phyloP scores from a whole-genome alignment of 2,113 vertebrate species.

The Solenodon paradoxus region DNA sequence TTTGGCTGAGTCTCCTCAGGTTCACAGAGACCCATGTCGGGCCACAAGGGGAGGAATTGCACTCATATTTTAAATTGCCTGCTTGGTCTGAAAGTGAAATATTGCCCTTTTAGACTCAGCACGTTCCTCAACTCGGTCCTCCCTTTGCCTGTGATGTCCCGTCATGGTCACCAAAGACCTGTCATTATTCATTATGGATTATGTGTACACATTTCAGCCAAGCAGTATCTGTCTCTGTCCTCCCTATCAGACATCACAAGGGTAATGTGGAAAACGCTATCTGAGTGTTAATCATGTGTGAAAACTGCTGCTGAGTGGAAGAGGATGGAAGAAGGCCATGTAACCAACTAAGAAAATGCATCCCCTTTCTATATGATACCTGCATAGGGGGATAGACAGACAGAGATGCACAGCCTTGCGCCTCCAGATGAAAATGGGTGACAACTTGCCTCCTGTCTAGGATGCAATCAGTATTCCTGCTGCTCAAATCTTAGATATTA shows the following conservation, averaged over 20 bases:
- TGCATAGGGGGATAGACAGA: not conserved
- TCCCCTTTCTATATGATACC: not conserved
- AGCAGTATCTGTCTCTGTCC: constrained; percentile 65
- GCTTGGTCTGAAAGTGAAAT: not conserved
- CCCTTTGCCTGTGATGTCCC: not conserved
- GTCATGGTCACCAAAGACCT: not conserved
- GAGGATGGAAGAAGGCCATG: not conserved
- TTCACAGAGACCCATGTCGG: not conserved
- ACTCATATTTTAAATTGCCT: not conserved
- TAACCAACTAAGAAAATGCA: not conserved
- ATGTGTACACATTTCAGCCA: not conserved
- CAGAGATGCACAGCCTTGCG: not conserved
- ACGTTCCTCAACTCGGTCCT: not conserved
- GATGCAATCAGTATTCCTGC: not conserved
- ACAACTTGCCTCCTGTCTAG: not conserved
- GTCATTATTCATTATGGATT: constrained; percentile 47
- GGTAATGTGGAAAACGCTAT: constrained; percentile 51
- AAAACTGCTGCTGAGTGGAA: not conserved
- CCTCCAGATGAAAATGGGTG: not conserved
- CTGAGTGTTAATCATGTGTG: constrained; percentile 54
- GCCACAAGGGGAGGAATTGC: not conserved
- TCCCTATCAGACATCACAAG: constrained; percentile 67
- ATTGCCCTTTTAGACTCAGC: not conserved
- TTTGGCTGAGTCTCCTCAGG: not conserved
- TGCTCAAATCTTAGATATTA: not conserved